Percentiles rank a stretch among this genome's conserved stretches.
Conservation (phyloP, 2,797 vertebrate species). For the Poecilia velifera region DNA sequence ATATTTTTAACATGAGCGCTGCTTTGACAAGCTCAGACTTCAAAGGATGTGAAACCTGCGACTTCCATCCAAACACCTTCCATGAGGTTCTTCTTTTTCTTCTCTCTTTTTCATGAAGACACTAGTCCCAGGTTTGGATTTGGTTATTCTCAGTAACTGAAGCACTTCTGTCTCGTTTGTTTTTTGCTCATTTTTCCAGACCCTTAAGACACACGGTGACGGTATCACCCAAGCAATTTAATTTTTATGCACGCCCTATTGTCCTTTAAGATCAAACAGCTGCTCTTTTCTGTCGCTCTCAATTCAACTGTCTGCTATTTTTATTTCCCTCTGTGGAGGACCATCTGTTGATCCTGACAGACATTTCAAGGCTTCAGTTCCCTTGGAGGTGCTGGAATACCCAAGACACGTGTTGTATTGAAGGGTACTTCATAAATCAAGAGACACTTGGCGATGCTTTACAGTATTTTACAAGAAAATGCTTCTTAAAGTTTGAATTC, state of each 20-base stretch:
- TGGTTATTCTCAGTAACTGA: constrained; percentile 9
- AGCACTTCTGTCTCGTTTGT: background rate
- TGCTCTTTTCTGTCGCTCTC: constrained; percentile 23
- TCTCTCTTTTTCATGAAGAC: constrained; percentile 2
- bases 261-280: constrained; percentile 34
- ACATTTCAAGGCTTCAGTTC: background rate
- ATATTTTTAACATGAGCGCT: constrained; percentile 24
- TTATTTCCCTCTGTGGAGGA: background rate
- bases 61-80: constrained; percentile 36
- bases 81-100: background rate
- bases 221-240: background rate
- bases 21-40: constrained; percentile 11
- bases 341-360: constrained; percentile 24
- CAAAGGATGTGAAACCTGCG: constrained; percentile 14
- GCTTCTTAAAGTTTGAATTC: constrained; percentile 18
- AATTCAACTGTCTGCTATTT: constrained; percentile 38
- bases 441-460: constrained; percentile 1
- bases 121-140: constrained; percentile 14
- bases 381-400: constrained; percentile 11
- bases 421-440: background rate
- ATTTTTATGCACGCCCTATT: constrained; percentile 7
- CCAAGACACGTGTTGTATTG: background rate
- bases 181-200: background rate
- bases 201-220: background rate
- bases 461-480: background rate